Evolutionary conservation across 2,888 invertebrate genomes (phyloP), one percentile per base, ranked within the genome.

Genomic region (Pteria penguin): DNA sequence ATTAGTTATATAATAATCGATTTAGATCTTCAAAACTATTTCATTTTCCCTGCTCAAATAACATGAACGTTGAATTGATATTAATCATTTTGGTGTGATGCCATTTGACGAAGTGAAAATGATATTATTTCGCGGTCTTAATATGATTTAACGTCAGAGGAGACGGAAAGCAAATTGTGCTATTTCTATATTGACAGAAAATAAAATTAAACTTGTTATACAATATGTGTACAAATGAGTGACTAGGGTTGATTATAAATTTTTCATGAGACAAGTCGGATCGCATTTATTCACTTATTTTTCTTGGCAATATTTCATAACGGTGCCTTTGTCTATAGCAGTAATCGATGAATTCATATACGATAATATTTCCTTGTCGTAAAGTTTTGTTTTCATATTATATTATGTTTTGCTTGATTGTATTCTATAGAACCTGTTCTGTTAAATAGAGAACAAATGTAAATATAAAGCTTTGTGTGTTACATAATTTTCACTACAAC

Each of bases 1-100:
- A 72, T 76, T 76, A 55, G 72, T 76, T 76, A 76, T 72, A 76
- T 76, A 76, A 76, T 76, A 76, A 76, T 76, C 65, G 68, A 76
- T 27, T 76, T 68, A 68, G 60, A 54, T 68, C 57, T 45, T 62
- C 67, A 54, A 29, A 65, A 36, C 33, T 62, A 65, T 65, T 72
- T 65, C 72, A 72, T 72, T 76, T 55, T 57, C 31, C 33, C 54
- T 61, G 54, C n/a, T 54, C 54, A 72, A 72, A 72, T 72, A 76
- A 62, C 72, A 63, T 67, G 22, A 33, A 8, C 26, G 29, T 32
- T 61, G 33, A 61, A 61, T 55, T 61, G 61, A 68, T 72, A 76
- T 76, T 72, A 76, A 76, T 76, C 76, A 68, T 45, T 36, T 14
- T 31, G 62, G 72, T 62, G 68, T 45, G 68, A 72, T 54, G 32